Base-by-base conservation (phyloP, 1,140 invertebrate species). In the Drosophila lini region DNA sequence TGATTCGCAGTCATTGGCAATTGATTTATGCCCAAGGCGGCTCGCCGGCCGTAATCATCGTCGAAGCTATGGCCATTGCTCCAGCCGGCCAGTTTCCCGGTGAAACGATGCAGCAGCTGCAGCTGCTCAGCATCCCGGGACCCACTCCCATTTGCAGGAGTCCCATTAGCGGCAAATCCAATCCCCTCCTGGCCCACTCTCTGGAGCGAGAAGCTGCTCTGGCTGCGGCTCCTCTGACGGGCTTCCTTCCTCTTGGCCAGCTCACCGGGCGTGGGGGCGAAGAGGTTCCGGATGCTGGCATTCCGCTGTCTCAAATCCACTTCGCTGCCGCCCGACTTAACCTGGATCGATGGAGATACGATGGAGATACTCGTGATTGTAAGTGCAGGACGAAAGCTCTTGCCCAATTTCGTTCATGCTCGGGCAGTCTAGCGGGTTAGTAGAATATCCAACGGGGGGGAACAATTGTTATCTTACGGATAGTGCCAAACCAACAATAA, bases 251-350 rank as follows among this genome's bases (percentile, higher is more conserved):
- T 62, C 47, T 73, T 75, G 47, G 83, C 83, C 77, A 89, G 31
- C 36, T 63, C 22, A 5, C 73, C 52, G 9, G 80, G 48, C 19
- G 80, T 55, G 22, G 84, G 84, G 25, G 82, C 80, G 70, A 90
- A 90, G 55, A 90, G 80, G 70, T 83, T 90, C 52, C 82, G 88
- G 80, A 90, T 81, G 65, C 82, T 90, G 55, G 71, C 86, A 76
- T 90, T 90, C 68, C 86, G 86, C 48, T 85, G 78, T 22, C 65
- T 68, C 36, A 69, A 68, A 59, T 68, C 78, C 57, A 85, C 70
- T 77, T 90, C 77, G 69, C 65, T 85, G 62, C 64, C 68, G 55
- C 70, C 73, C 56, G 74, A 80, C 65, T 90, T 90, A 76, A 90
- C 86, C 88, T 90, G 74, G 56, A 83, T 85, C 44, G 50, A 70